Conservation (phyloP, 2,113 vertebrate genomes). For the Thalassoma bifasciatum region DNA sequence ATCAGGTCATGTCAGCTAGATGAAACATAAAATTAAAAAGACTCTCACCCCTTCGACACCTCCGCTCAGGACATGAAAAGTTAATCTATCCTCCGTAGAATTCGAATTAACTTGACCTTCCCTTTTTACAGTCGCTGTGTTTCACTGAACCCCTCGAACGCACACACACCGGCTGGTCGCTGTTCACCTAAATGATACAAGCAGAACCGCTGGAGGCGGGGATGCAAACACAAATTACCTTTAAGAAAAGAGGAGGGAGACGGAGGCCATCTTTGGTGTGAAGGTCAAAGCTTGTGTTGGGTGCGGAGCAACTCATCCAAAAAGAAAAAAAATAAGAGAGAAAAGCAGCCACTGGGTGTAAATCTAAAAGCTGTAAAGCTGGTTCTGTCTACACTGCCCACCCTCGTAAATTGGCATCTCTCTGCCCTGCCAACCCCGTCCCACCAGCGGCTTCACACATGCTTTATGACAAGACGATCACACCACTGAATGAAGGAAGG, state of each 20-base stretch:
- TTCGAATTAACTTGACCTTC: conserved; percentile 70
- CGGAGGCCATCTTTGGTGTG: conserved; percentile 17
- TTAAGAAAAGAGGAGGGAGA: conserved; percentile 3
- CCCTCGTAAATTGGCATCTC: conserved; percentile 74
- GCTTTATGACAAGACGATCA: conserved; percentile 79
- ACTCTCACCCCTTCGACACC: conserved; percentile 65
- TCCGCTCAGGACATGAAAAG: conserved; percentile 53
- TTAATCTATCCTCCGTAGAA: conserved; percentile 69
- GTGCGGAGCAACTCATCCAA: not conserved
- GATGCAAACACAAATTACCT: conserved; percentile 58
- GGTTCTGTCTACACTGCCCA: conserved; percentile 58
- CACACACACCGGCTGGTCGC: not conserved
- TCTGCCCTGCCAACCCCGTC: conserved; percentile 23
- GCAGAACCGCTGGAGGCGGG: conserved; percentile 9
- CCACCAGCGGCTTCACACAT: conserved; percentile 61
- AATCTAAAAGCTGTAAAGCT: conserved; percentile 72
- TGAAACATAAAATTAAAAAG: conserved; percentile 74
- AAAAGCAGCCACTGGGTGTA: conserved; percentile 45
- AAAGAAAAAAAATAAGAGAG: conserved; percentile 12
- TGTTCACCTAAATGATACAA: conserved; percentile 67
- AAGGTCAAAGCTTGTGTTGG: conserved; percentile 52
- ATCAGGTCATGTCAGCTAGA: conserved; percentile 57
- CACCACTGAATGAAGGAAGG: conserved; percentile 70
- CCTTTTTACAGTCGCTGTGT: conserved; percentile 18
- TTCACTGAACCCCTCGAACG: conserved; percentile 54